A percentile compares a stretch with the other conserved stretches of the same genome.
Evolutionary conservation across 2,888 invertebrate genomes (phyloP).

Genomic region (Agonopterix heracliana): DNA sequence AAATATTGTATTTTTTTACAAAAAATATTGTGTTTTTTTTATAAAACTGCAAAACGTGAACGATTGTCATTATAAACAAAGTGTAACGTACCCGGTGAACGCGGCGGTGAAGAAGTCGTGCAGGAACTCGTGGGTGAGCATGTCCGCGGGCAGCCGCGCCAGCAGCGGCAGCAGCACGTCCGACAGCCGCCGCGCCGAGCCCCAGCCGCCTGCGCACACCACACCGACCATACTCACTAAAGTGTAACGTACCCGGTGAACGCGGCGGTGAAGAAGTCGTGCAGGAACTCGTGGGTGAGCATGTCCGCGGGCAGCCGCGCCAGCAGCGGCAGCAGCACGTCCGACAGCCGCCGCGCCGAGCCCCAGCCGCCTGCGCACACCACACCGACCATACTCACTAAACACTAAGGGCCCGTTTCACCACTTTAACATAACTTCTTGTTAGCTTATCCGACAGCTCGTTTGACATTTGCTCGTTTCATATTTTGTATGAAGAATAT

Average conservation of each 20-base stretch:
- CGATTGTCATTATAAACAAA: too few species aligned
- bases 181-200: conserved; percentile 83
- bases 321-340: conserved; percentile 85
- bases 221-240: background rate
- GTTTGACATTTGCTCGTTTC: too few species aligned
- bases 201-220: conserved; percentile 78
- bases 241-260: conserved; percentile 75
- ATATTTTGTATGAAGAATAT: too few species aligned
- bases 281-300: conserved; percentile 74
- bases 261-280: conserved; percentile 81
- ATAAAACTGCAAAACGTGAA: too few species aligned
- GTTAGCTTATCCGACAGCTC: too few species aligned
- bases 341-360: conserved; percentile 83
- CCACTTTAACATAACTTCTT: too few species aligned
- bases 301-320: conserved; percentile 79
- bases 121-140: conserved; percentile 75
- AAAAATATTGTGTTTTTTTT: too few species aligned
- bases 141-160: conserved; percentile 78
- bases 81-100: conserved; percentile 75
- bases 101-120: conserved; percentile 81
- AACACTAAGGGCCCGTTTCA: too few species aligned
- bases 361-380: conserved; percentile 80
- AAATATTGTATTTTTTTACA: too few species aligned
- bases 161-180: conserved; percentile 86
- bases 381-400: background rate